A percentile compares a stretch with the other conserved stretches of the same genome.
Conservation (phyloP, 2,888 invertebrate species). For the Eurytoma californica region DNA sequence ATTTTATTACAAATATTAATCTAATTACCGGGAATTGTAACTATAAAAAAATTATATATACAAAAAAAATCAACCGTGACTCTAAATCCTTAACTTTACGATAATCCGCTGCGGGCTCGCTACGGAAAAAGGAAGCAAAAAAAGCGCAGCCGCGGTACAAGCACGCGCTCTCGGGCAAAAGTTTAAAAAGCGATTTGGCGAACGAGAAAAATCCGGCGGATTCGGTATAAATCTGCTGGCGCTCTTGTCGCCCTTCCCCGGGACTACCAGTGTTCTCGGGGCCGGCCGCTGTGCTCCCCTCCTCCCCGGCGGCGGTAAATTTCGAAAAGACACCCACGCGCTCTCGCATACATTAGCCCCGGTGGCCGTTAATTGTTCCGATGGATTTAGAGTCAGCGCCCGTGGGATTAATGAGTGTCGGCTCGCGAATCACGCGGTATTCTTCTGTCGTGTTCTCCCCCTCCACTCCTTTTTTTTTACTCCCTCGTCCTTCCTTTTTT, state of each 20-base stretch:
- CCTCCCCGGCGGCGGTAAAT: conserved; percentile 44
- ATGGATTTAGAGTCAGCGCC: conserved; percentile 64
- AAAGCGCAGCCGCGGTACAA: neutral
- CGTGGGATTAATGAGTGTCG: conserved; percentile 63
- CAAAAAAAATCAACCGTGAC: too few species aligned
- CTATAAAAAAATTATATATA: too few species aligned
- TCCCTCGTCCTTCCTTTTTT: neutral
- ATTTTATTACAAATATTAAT: too few species aligned
- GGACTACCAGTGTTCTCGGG: too few species aligned
- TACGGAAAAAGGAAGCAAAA: neutral
- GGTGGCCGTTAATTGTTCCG: conserved; percentile 64
- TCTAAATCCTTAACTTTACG: conserved; percentile 22
- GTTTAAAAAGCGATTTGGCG: conserved; percentile 37
- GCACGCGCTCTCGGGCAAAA: conserved; percentile 11
- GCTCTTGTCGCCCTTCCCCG: too few species aligned
- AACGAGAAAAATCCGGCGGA: conserved; percentile 15
- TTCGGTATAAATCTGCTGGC: too few species aligned
- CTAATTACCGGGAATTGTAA: too few species aligned
- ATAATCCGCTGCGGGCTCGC: conserved; percentile 9
- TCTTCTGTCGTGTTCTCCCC: conserved; percentile 21
- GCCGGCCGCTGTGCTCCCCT: neutral
- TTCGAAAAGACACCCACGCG: conserved; percentile 58
- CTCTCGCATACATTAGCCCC: conserved; percentile 48
- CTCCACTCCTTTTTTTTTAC: neutral
- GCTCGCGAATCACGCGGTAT: conserved; percentile 52